These are phyloP conservation scores for Drusus annulatus DNA, from an alignment of 1,140 invertebrate genomes.

Conservation along the genomic window DNA sequence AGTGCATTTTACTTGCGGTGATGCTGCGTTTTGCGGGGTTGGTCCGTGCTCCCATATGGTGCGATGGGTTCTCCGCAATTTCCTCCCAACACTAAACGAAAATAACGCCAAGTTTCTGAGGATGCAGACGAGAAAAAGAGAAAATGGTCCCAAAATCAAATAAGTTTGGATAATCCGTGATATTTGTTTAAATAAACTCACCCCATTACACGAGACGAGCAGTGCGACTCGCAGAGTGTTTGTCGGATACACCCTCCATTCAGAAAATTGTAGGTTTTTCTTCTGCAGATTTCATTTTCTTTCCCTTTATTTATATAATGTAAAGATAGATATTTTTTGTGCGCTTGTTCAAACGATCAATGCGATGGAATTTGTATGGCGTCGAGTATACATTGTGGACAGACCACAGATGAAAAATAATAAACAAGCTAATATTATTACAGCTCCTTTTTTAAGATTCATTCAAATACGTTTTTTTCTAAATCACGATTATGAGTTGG, in stretches of 20 bases:
- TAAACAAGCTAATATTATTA: too few relatives aligned
- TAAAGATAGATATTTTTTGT: too few relatives aligned
- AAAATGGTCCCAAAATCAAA: conserved; percentile 7
- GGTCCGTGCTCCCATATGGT: conserved; percentile 26
- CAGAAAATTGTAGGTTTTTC: too few relatives aligned
- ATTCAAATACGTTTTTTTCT: too few relatives aligned
- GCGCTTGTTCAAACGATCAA: too few relatives aligned
- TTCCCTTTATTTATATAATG: too few relatives aligned
- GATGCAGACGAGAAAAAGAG: conserved; percentile 19
- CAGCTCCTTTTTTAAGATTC: too few relatives aligned
- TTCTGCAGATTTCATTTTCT: too few relatives aligned
- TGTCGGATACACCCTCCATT: neutral
- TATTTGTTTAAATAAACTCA: conserved; percentile 31
- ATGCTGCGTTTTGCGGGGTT: neutral
- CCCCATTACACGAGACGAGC: neutral
- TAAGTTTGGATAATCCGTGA: conserved; percentile 32
- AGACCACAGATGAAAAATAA: too few relatives aligned
- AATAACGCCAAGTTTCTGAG: conserved; percentile 27
- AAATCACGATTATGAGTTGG: too few relatives aligned
- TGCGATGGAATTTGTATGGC: too few relatives aligned
- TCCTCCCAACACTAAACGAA: conserved; percentile 31
- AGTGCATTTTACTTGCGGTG: neutral
- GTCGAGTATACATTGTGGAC: too few relatives aligned
- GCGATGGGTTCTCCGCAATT: conserved; percentile 30
- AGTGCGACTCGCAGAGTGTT: neutral